Evolutionary conservation across 2,797 vertebrate species (phyloP).

Genomic region (Hoplostethus mediterraneus): DNA sequence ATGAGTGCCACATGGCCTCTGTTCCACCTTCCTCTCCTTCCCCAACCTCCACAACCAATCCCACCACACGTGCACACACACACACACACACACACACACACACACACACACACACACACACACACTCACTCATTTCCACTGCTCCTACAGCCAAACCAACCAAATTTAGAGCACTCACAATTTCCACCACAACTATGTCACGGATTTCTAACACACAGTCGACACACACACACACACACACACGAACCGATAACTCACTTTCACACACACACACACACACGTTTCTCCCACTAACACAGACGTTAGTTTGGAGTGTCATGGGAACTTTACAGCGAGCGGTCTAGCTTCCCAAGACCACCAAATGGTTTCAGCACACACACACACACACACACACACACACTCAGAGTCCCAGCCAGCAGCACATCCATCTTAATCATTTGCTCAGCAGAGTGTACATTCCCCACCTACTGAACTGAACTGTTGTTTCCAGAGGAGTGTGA

Average conservation of each 20-base stretch:
- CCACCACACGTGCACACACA: neutral
- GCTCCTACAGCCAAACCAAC: neutral
- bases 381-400: conserved; percentile 18
- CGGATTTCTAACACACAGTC: neutral
- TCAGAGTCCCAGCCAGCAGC: neutral
- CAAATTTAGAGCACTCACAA: conserved; percentile 22
- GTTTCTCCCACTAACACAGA: neutral
- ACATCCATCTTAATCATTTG: conserved; percentile 1
- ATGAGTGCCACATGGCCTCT: conserved; percentile 12
- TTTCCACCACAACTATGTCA: conserved; percentile 40
- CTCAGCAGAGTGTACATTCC: neutral
- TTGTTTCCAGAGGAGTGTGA: no score
- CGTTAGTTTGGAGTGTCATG: conserved; percentile 13
- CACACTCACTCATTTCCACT: conserved; percentile 1
- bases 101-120: neutral
- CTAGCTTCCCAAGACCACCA: conserved; percentile 28
- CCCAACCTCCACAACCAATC: neutral
- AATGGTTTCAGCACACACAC: conserved; percentile 12
- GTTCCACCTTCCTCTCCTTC: neutral
- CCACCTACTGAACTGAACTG: neutral
- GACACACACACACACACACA: conserved; percentile 11
- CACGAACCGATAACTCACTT: conserved; percentile 3
- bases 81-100: conserved; percentile 1
- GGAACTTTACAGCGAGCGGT: conserved; percentile 36
- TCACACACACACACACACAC: neutral